A percentile compares a stretch with the other conserved stretches of the same genome.
Conservation (phyloP, 2,113 vertebrate species). For the Aleadryas rufinucha region DNA sequence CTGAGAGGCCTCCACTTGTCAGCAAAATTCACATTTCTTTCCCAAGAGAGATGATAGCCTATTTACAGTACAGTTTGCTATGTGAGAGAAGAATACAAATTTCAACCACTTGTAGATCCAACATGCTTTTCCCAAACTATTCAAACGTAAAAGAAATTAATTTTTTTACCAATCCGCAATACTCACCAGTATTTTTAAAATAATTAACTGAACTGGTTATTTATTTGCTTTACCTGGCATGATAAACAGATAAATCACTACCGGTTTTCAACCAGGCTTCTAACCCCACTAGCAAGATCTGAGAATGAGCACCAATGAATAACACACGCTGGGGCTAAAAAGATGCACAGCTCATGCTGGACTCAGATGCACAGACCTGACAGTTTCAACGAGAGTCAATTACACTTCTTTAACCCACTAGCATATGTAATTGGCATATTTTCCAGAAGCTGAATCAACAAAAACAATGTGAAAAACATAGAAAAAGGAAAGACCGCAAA, state of each 20-base stretch:
- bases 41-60: not conserved
- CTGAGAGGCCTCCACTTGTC: constrained; percentile 24
- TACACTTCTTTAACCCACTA: not conserved
- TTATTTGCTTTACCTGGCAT: constrained; percentile 37
- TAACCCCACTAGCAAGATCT: not conserved
- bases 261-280: constrained; percentile 10
- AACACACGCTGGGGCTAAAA: not conserved
- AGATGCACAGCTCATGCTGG: not conserved
- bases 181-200: constrained; percentile 25
- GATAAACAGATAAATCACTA: constrained; percentile 42
- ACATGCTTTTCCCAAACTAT: not conserved
- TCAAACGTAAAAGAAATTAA: not conserved
- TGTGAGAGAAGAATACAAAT: not conserved
- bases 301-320: not conserved
- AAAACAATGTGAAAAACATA: not conserved
- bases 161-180: constrained; percentile 20
- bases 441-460: constrained; percentile 22
- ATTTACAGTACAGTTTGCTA: not conserved
- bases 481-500: not conserved
- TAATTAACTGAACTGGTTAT: constrained; percentile 52
- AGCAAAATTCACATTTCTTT: constrained; percentile 27
- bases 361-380: not conserved
- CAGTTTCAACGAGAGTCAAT: not conserved
- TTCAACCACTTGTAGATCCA: not conserved
- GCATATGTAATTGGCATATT: not conserved